These are phyloP conservation scores for Ginglymostoma cirratum DNA, from an alignment of 2,113 vertebrate species.

Conservation along the genomic window DNA sequence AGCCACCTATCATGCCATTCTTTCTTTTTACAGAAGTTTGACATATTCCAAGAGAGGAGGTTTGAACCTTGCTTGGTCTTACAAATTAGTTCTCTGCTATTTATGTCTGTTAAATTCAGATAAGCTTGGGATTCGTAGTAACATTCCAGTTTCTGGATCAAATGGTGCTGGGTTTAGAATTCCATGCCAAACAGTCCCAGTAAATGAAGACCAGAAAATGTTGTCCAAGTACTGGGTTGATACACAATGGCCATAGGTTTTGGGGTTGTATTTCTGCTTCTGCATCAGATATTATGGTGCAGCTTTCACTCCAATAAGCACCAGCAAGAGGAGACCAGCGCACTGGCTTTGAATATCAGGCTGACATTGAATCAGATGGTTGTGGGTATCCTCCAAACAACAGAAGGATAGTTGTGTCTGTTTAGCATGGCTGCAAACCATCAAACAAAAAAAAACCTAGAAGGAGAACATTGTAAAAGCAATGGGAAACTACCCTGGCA, in stretches of 20 bases:
- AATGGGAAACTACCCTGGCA: too few species aligned
- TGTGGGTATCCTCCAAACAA: background rate
- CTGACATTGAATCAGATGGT: background rate
- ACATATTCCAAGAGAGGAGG: too few species aligned
- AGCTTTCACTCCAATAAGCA: background rate
- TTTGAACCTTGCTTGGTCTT: background rate
- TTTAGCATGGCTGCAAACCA: too few species aligned
- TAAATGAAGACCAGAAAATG: background rate
- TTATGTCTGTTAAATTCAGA: background rate
- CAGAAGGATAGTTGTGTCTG: background rate
- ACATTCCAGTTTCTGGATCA: background rate
- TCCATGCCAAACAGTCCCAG: background rate
- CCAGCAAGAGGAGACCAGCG: background rate
- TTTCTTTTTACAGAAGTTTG: background rate
- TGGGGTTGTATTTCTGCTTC: background rate
- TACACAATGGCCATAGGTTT: background rate
- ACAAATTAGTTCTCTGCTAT: background rate
- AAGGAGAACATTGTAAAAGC: too few species aligned
- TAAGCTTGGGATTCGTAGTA: background rate
- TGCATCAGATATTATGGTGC: background rate
- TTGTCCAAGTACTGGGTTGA: background rate
- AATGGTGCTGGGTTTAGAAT: background rate
- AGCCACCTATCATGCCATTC: background rate
- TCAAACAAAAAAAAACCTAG: too few species aligned
- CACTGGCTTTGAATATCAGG: background rate